phyloP scores from a whole-genome alignment of 2,113 vertebrate genomes.

The Nothoprocta pentlandii region DNA sequence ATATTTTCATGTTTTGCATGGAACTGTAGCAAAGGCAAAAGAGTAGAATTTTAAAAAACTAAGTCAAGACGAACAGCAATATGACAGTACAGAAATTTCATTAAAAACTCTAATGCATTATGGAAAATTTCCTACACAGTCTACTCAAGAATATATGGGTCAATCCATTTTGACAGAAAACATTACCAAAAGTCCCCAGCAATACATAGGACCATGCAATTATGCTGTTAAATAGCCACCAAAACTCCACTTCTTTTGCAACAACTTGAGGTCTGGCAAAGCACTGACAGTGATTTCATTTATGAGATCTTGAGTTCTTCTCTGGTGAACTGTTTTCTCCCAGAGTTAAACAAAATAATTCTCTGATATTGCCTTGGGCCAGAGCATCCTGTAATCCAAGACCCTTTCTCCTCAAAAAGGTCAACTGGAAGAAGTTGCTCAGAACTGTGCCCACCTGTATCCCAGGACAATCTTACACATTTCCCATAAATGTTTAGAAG shows the following conservation, averaged over 20 bases:
- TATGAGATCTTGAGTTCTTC: neutral
- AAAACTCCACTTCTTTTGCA: neutral
- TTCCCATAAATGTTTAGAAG: neutral
- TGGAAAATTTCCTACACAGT: neutral
- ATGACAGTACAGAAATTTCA: neutral
- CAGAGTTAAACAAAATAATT: neutral
- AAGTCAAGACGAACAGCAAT: neutral
- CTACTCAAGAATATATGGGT: neutral
- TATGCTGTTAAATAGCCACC: neutral
- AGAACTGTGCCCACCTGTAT: neutral
- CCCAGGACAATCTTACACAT: neutral
- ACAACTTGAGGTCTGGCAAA: neutral
- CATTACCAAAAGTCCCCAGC: neutral
- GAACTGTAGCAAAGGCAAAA: neutral
- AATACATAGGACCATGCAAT: neutral
- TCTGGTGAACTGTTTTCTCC: neutral
- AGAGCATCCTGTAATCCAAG: neutral
- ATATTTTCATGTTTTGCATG: neutral
- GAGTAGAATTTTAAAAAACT: neutral
- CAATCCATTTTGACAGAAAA: neutral
- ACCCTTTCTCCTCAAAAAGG: neutral
- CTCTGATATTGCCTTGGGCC: neutral
- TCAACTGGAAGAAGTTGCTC: rapidly evolving
- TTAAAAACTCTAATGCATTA: neutral
- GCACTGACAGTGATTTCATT: neutral